phyloP scores from a whole-genome alignment of 2,797 vertebrate genomes.

The Ceryle rudis region DNA sequence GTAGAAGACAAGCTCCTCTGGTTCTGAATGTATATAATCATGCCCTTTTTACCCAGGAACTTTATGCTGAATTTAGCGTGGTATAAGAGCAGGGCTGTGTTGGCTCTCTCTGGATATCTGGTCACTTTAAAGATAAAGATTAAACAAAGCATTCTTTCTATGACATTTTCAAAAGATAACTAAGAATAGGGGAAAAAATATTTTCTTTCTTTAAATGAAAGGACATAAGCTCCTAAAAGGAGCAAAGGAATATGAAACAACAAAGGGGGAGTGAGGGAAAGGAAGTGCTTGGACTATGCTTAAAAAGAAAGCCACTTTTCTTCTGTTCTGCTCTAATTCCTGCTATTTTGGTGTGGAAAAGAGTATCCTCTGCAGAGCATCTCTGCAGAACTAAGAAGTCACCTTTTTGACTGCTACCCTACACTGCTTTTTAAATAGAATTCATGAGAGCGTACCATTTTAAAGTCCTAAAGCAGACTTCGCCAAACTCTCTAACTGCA shows the following conservation, averaged over 20 bases:
- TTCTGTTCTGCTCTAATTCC: not conserved
- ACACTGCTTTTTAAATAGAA: conserved; percentile 19
- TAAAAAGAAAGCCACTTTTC: not conserved
- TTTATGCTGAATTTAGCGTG: not conserved
- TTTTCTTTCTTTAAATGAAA: not conserved
- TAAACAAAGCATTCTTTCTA: not conserved
- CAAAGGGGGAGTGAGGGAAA: not conserved
- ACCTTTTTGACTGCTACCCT: conserved; percentile 20
- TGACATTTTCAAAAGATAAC: not conserved
- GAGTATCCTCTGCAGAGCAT: not conserved
- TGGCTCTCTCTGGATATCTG: not conserved
- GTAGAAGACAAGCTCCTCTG: not conserved
- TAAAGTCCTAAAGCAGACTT: not conserved
- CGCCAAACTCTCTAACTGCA: not conserved
- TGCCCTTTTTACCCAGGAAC: not conserved
- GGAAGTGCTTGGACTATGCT: not conserved
- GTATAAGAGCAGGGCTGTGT: not conserved
- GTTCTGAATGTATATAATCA: not conserved
- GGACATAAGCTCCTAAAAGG: not conserved
- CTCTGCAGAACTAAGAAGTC: conserved; percentile 28
- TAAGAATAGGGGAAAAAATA: not conserved
- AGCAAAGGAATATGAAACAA: not conserved
- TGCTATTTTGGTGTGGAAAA: not conserved
- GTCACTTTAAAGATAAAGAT: not conserved
- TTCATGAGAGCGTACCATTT: not conserved